These are phyloP conservation scores for Phocoena phocoena DNA, from an alignment of 2,113 vertebrate species.

Conservation along the genomic window DNA sequence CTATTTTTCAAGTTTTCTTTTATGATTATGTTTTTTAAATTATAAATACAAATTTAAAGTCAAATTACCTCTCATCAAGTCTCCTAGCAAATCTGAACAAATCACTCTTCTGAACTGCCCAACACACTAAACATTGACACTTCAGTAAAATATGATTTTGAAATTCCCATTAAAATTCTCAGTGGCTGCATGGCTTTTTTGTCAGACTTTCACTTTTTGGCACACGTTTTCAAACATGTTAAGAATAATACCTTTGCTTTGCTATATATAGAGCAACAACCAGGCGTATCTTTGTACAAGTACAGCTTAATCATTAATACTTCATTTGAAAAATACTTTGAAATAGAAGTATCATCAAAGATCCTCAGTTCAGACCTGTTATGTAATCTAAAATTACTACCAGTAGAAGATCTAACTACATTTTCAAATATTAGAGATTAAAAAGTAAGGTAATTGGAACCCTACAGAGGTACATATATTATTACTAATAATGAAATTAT, in stretches of 20 bases:
- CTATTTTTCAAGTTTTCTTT: background rate
- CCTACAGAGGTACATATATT: background rate
- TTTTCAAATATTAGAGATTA: slow-evolving; percentile 4
- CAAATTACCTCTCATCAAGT: background rate
- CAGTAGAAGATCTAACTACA: background rate
- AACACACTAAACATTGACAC: background rate
- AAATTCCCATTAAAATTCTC: background rate
- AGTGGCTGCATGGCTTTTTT: background rate
- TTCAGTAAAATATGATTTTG: background rate
- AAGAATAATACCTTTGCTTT: background rate
- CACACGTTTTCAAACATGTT: background rate
- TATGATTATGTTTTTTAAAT: background rate
- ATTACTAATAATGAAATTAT: background rate
- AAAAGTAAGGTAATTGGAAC: background rate
- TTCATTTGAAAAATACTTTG: slow-evolving; percentile 8
- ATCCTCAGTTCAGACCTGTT: background rate
- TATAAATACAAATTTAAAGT: background rate
- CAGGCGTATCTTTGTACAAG: background rate
- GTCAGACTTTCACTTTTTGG: background rate
- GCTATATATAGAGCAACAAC: background rate
- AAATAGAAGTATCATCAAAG: slow-evolving; percentile 21
- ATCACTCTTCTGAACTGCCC: background rate
- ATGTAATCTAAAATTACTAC: background rate
- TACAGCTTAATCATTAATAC: background rate
- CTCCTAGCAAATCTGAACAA: slow-evolving; percentile 13